These are phyloP conservation scores for Micrasema minimum DNA, from an alignment of 1,140 invertebrate species.

Conservation along the genomic window DNA sequence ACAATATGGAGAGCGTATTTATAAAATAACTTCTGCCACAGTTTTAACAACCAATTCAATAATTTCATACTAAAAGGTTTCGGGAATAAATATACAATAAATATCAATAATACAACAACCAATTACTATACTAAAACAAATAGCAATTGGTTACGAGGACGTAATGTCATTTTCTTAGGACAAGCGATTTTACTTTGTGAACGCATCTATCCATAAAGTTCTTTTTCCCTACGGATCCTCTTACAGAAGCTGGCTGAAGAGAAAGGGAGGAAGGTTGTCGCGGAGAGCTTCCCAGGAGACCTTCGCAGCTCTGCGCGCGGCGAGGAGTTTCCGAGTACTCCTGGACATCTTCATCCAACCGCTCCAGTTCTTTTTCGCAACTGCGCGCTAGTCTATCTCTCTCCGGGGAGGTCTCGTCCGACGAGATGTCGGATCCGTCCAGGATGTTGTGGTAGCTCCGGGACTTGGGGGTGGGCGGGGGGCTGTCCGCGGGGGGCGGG, in stretches of 20 bases:
- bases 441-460: constrained; percentile 76
- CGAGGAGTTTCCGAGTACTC: constrained; percentile 55
- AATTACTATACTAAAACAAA: constrained; percentile 66
- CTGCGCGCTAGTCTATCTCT: constrained; percentile 58
- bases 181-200: constrained; percentile 77
- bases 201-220: constrained; percentile 84
- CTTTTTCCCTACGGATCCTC: constrained; percentile 70
- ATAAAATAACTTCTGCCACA: constrained; percentile 52
- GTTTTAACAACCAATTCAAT: constrained; percentile 26
- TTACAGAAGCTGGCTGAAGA: constrained; percentile 60
- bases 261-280: constrained; percentile 60
- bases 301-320: constrained; percentile 63
- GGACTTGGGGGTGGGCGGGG: constrained; percentile 61
- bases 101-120: constrained; percentile 35
- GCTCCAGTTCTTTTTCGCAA: constrained; percentile 57
- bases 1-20: constrained; percentile 50
- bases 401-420: constrained; percentile 57
- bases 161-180: constrained; percentile 59
- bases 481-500: constrained; percentile 51
- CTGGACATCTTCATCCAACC: constrained; percentile 58
- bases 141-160: constrained; percentile 62
- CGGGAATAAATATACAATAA: constrained; percentile 41
- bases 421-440: constrained; percentile 56
- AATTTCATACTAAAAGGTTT: constrained; percentile 17
- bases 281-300: constrained; percentile 57